Evolutionary conservation across 2,888 invertebrate species (phyloP), one percentile per base, ranked within the genome.

Genomic region (Meiosimyza decipiens): DNA sequence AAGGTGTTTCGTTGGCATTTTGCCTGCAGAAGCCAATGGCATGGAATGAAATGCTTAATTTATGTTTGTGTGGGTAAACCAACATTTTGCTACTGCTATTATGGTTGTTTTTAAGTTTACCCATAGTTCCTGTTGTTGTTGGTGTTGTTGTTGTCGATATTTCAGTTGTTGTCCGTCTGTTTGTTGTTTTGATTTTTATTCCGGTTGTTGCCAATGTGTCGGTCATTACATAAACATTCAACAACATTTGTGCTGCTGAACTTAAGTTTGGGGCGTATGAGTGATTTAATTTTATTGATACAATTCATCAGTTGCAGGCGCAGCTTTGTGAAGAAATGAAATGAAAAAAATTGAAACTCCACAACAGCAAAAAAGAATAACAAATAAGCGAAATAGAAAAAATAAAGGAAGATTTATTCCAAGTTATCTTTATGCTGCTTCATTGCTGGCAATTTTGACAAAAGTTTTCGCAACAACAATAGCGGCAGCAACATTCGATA

Each of bases 41-140:
- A 57, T 52, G 60, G 15, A 59, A 66, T 52, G 64, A 22, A 28
- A 59, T 33, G 62, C 40, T 54, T 72, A 71, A 75, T 73, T 75
- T 75, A 72, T 74, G 73, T 71, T 62, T 63, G 68, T 70, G 59
- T 59, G 49, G 60, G 69, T 66, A 75, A 70, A 64, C 62, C 57
- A 15, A 40, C 13, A 28, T 57, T 54, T 60, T 63, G 60, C 12
- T 66, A 51, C 16, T 63, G 51, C 15, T 47, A 33, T 57, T 16
- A 54, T 55, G 49, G 12, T 1, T n/a, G 47, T 49, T 68, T 71
- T 59, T 40, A 11, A 51, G 49, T 16, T 51, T 5, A 22, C 49
- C 54, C 33, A 33, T 54, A 40, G 40, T 40, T 40, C 0, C 16
- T 55, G 55, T 55, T 16, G 1, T 55, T 22, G 57, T 57, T 57